Conservation (phyloP, 2,113 vertebrate genomes). For the Symphodus melops region DNA sequence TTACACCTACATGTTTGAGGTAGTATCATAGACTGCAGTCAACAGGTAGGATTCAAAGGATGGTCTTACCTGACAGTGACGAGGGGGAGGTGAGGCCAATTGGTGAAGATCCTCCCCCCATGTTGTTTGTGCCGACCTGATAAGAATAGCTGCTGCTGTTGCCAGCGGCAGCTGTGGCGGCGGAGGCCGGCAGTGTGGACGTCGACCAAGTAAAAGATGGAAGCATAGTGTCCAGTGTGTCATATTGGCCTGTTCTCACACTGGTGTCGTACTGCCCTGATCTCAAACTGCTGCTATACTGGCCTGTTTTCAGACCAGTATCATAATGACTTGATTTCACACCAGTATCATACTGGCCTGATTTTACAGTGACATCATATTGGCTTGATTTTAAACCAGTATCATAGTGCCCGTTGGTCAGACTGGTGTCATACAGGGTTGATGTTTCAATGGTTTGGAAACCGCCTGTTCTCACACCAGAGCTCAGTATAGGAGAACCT, state of each 20-base stretch:
- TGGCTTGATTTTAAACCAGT: constrained; percentile 17
- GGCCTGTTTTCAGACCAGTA: constrained; percentile 3
- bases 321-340: constrained; percentile 40
- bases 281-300: constrained; percentile 16
- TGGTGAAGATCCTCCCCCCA: constrained; percentile 34
- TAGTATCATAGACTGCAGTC: too few species aligned
- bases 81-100: constrained; percentile 49
- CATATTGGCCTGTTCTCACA: constrained; percentile 65
- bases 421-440: background rate
- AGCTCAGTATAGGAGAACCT: constrained; percentile 53
- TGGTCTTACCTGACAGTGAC: constrained; percentile 73
- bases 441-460: constrained; percentile 11
- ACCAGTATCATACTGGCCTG: constrained; percentile 23
- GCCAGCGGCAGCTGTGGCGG: constrained; percentile 29
- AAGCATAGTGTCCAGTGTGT: constrained; percentile 66
- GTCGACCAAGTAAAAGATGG: constrained; percentile 74
- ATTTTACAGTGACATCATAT: constrained; percentile 7
- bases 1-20: too few species aligned
- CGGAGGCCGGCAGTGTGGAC: constrained; percentile 67
- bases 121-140: constrained; percentile 75
- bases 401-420: constrained; percentile 20
- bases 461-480: constrained; percentile 40
- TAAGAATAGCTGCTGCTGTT: constrained; percentile 63
- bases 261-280: constrained; percentile 34
- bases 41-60: background rate